These are phyloP conservation scores for Lepus europaeus DNA, from an alignment of 2,113 vertebrate genomes.

Conservation along the genomic window DNA sequence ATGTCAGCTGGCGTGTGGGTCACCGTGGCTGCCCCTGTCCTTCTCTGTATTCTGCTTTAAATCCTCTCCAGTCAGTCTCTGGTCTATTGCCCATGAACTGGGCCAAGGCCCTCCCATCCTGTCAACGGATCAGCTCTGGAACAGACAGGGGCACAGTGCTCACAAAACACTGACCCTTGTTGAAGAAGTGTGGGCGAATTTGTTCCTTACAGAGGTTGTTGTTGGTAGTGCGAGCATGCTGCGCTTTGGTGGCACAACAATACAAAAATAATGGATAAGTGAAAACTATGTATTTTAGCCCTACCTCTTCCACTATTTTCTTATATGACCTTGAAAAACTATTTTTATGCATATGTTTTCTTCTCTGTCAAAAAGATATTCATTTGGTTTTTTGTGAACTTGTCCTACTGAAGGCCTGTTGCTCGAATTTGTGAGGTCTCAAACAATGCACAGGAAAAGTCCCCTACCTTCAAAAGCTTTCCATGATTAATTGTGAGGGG, in stretches of 20 bases:
- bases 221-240: not conserved
- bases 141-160: accelerated
- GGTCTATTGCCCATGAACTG: not conserved
- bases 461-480: not conserved
- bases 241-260: not conserved
- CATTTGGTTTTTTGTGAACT: not conserved
- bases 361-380: not conserved
- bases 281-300: not conserved
- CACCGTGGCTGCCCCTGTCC: accelerated
- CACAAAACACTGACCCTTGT: not conserved
- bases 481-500: not conserved
- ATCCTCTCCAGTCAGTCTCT: not conserved
- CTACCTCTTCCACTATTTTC: not conserved
- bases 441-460: not conserved
- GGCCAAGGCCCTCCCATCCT: accelerated
- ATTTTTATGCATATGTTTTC: not conserved
- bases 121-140: not conserved
- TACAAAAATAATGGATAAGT: not conserved
- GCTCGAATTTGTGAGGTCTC: not conserved
- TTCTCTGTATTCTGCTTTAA: not conserved
- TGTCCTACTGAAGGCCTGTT: not conserved
- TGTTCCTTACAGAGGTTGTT: not conserved
- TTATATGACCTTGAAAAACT: not conserved
- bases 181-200: not conserved
- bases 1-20: not conserved